These are phyloP conservation scores for Zhuqinia jingwanae DNA, from an alignment of 2,888 invertebrate species.

Conservation along the genomic window DNA sequence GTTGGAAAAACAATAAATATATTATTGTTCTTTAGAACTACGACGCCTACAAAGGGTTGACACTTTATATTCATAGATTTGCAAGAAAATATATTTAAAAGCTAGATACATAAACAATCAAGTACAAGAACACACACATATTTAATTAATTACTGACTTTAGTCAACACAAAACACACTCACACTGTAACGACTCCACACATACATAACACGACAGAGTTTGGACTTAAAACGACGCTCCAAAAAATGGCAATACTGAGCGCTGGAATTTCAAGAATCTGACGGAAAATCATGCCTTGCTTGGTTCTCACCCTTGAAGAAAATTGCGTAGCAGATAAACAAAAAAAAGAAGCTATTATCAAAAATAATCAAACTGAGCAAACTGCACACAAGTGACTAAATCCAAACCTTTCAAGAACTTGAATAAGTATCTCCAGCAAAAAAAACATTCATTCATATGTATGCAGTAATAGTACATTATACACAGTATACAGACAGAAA, in stretches of 20 bases:
- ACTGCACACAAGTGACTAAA: no score
- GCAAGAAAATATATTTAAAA: no score
- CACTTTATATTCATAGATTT: no score
- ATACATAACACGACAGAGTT: not conserved
- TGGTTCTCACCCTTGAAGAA: conserved; percentile 46
- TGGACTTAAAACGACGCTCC: not conserved
- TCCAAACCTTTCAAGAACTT: no score
- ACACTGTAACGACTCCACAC: no score
- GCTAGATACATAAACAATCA: not conserved
- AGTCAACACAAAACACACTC: no score
- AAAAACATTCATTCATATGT: not conserved
- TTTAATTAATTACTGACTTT: no score
- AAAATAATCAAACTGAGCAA: not conserved
- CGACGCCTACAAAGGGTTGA: no score
- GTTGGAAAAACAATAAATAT: no score
- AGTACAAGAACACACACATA: not conserved
- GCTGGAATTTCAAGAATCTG: conserved; percentile 15
- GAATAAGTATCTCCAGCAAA: not conserved
- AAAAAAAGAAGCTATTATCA: not conserved
- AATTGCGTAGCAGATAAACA: conserved; percentile 16
- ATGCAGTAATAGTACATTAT: not conserved
- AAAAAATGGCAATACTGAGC: not conserved
- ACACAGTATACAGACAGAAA: not conserved
- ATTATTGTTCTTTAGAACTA: no score
- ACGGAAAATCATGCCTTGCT: conserved; percentile 25